Evolutionary conservation across 1,140 invertebrate species (phyloP).

Genomic region (Acromyrmex echinatior): DNA sequence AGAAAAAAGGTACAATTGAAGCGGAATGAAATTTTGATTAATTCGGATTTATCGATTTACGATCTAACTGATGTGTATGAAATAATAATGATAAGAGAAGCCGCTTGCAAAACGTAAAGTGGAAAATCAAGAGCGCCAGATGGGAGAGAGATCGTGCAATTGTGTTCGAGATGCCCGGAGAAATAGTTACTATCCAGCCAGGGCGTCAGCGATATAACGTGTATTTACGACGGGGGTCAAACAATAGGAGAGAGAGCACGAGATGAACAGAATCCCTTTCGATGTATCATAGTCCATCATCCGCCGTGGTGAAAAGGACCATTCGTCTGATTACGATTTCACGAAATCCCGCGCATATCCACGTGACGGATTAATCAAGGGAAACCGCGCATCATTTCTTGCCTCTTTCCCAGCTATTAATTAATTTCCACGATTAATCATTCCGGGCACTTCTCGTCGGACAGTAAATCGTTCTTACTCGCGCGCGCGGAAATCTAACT

Average conservation of each 20-base stretch:
- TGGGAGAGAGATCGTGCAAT: conserved; percentile 53
- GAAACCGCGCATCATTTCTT: conserved; percentile 73
- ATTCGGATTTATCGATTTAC: conserved; percentile 7
- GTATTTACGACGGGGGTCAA: conserved; percentile 53
- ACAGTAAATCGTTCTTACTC: conserved; percentile 68
- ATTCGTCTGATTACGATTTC: conserved; percentile 80
- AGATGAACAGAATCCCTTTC: conserved; percentile 58
- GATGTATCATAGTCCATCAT: conserved; percentile 71
- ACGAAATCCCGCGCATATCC: conserved; percentile 68
- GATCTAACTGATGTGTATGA: background rate
- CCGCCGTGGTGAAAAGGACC: conserved; percentile 77
- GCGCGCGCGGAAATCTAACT: conserved; percentile 5
- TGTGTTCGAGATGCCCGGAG: conserved; percentile 33
- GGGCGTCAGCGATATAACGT: conserved; percentile 56
- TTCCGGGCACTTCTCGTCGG: conserved; percentile 70
- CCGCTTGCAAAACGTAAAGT: conserved; percentile 41
- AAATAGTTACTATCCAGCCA: conserved; percentile 36
- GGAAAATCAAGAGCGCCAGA: conserved; percentile 35
- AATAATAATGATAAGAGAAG: conserved; percentile 3
- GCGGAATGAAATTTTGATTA: background rate
- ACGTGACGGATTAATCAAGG: conserved; percentile 73
- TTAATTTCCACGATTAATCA: conserved; percentile 79
- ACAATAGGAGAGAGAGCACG: conserved; percentile 56
- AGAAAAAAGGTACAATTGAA: background rate
- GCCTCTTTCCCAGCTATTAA: conserved; percentile 74